Conservation (phyloP, 2,888 invertebrate genomes). For the Horisme vitalbata region DNA sequence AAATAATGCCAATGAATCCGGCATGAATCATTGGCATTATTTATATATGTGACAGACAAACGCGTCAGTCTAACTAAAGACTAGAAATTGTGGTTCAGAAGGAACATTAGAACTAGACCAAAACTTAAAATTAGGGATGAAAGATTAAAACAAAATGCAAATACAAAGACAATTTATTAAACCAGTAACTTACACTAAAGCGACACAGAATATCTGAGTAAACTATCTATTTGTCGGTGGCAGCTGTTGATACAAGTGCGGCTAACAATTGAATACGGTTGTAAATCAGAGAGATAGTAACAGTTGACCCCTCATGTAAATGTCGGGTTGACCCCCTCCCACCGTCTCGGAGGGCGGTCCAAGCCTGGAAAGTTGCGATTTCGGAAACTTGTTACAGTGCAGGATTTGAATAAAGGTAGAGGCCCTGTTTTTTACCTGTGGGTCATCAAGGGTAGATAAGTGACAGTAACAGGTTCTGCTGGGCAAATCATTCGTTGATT, state of each 20-base stretch:
- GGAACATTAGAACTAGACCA: too few species aligned
- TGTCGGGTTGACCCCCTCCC: constrained; percentile 58
- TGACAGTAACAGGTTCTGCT: too few species aligned
- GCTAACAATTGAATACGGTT: constrained; percentile 77
- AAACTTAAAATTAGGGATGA: neutral
- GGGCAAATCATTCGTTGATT: too few species aligned
- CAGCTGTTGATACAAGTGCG: constrained; percentile 75
- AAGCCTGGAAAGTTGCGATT: constrained; percentile 46
- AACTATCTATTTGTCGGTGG: constrained; percentile 63
- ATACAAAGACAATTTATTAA: constrained; percentile 25
- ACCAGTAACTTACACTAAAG: constrained; percentile 28
- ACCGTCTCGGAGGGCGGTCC: constrained; percentile 48
- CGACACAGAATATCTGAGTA: constrained; percentile 42
- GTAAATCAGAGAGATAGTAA: constrained; percentile 76
- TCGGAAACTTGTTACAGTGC: constrained; percentile 4
- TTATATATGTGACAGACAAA: too few species aligned
- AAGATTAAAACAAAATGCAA: constrained; percentile 16
- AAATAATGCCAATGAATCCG: too few species aligned
- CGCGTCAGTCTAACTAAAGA: too few species aligned
- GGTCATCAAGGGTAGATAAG: too few species aligned
- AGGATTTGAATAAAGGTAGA: too few species aligned
- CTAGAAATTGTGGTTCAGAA: too few species aligned
- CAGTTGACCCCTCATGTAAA: constrained; percentile 73
- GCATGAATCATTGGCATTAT: too few species aligned
- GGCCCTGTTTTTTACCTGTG: too few species aligned